phyloP scores from a whole-genome alignment of 2,797 vertebrate species.

The Mionectes olivaceus region DNA sequence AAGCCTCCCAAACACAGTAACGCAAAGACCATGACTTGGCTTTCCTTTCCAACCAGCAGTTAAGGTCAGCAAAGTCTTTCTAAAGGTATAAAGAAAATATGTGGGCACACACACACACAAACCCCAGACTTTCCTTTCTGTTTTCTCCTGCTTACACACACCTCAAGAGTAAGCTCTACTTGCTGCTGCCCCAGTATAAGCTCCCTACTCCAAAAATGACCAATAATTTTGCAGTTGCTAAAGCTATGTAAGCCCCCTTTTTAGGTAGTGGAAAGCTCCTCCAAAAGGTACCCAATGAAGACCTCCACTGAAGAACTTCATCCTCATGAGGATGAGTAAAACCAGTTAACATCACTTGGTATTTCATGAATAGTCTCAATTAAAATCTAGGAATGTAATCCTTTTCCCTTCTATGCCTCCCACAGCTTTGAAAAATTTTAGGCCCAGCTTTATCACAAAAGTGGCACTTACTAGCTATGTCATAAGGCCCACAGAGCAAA shows the following conservation, averaged over 20 bases:
- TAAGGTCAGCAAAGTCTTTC: neutral
- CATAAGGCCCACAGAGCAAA: neutral
- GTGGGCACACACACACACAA: fast-evolving
- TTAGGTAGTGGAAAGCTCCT: neutral
- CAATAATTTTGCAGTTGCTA: neutral
- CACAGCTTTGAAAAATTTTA: neutral
- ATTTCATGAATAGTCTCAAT: neutral
- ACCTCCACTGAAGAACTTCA: neutral
- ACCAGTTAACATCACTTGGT: fast-evolving
- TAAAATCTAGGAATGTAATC: neutral
- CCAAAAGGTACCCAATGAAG: neutral
- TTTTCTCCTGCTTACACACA: neutral
- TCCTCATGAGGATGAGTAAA: neutral
- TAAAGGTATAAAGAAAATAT: neutral
- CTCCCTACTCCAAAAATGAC: neutral
- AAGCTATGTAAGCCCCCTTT: neutral
- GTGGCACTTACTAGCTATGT: fast-evolving
- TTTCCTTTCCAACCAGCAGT: neutral
- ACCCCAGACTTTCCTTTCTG: neutral
- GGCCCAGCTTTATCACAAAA: neutral
- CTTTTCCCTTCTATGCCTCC: neutral
- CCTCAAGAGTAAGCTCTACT: neutral
- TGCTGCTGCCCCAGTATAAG: neutral
- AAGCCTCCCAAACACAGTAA: fast-evolving
- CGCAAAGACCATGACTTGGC: neutral